A percentile compares a stretch with the other conserved stretches of the same genome.
These are phyloP conservation scores for Schizotus pectinicornis DNA, from an alignment of 2,888 invertebrate species.

Conservation along the genomic window DNA sequence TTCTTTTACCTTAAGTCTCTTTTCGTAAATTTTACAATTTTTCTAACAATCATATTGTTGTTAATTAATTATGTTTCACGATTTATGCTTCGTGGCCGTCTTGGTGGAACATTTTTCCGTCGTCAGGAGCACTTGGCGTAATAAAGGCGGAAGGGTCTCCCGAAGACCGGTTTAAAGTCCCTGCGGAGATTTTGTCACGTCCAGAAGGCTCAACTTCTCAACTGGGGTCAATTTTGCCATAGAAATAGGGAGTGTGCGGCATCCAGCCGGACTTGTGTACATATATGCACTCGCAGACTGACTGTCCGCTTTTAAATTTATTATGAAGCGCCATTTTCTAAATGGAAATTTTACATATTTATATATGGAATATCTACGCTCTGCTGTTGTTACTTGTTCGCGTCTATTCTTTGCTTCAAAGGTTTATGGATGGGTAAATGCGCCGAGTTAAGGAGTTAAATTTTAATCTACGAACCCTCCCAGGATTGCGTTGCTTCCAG, in stretches of 20 bases:
- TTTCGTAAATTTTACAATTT: too few relatives aligned
- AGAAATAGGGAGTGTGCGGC: slow-evolving; percentile 16
- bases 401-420: slow-evolving; percentile 30
- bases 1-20: too few relatives aligned
- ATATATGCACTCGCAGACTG: slow-evolving; percentile 49
- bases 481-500: too few relatives aligned
- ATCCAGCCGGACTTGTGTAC: slow-evolving; percentile 24
- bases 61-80: too few relatives aligned
- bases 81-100: too few relatives aligned
- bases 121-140: too few relatives aligned
- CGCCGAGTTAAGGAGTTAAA: not conserved
- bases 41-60: too few relatives aligned
- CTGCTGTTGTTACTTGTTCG: slow-evolving; percentile 27
- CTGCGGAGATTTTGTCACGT: slow-evolving; percentile 61
- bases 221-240: slow-evolving; percentile 49
- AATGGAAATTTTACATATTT: slow-evolving; percentile 60
- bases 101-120: too few relatives aligned
- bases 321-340: slow-evolving; percentile 57
- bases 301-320: slow-evolving; percentile 57
- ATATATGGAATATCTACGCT: slow-evolving; percentile 50
- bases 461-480: not conserved
- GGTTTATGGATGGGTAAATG: slow-evolving; percentile 18
- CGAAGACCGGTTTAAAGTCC: slow-evolving; percentile 48
- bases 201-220: slow-evolving; percentile 52
- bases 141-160: too few relatives aligned